phyloP scores from a whole-genome alignment of 2,888 invertebrate genomes.

The Hydrotaea diabolus region DNA sequence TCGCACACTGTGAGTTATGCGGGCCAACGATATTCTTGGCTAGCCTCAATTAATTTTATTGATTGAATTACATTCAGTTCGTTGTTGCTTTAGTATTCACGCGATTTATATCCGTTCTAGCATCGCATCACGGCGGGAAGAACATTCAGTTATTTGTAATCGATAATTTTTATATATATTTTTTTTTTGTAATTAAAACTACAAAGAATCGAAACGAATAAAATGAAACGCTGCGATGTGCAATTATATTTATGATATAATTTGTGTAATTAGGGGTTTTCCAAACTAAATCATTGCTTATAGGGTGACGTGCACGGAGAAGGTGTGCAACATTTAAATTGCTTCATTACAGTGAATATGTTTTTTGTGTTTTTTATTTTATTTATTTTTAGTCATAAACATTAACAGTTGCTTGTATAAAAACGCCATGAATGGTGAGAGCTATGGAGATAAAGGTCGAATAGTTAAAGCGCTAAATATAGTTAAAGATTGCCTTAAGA shows the following conservation, averaged over 20 bases:
- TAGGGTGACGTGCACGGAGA: slow-evolving; percentile 8
- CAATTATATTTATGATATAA: slow-evolving; percentile 48
- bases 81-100: background rate
- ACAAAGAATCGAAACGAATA: background rate
- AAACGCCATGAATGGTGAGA: slow-evolving; percentile 12
- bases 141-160: background rate
- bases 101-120: background rate
- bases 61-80: background rate
- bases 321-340: slow-evolving; percentile 52
- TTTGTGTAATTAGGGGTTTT: slow-evolving; percentile 60
- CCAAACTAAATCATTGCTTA: slow-evolving; percentile 53
- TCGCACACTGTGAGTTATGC: background rate
- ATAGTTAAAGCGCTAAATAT: background rate
- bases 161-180: too few species aligned
- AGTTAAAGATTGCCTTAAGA: too few species aligned
- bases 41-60: background rate
- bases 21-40: background rate
- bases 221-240: background rate
- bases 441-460: slow-evolving; percentile 12
- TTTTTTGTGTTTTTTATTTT: too few species aligned
- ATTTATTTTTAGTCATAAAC: slow-evolving; percentile 17
- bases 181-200: slow-evolving; percentile 3
- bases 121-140: background rate
- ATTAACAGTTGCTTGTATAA: slow-evolving; percentile 49
- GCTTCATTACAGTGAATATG: slow-evolving; percentile 42